These are phyloP conservation scores for Zeus faber DNA, from an alignment of 2,113 vertebrate species.

Conservation along the genomic window DNA sequence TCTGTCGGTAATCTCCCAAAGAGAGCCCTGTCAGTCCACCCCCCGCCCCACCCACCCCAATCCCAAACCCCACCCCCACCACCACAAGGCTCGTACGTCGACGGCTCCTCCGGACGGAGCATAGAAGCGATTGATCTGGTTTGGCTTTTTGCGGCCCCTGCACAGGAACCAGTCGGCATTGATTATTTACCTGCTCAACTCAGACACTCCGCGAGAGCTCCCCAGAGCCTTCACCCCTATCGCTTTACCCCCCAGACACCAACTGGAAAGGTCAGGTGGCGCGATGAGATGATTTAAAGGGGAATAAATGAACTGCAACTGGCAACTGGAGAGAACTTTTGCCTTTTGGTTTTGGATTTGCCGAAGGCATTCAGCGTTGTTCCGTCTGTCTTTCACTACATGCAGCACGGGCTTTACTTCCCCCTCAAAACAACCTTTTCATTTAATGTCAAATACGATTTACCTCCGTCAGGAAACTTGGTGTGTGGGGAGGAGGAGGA, in stretches of 20 bases:
- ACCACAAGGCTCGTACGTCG: constrained; percentile 28
- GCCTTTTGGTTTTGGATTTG: no score
- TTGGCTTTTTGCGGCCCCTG: constrained; percentile 59
- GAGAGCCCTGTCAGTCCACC: no score
- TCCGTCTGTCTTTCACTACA: no score
- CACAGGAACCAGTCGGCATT: constrained; percentile 57
- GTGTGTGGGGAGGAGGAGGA: background rate
- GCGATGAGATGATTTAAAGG: constrained; percentile 34
- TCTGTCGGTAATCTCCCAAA: background rate
- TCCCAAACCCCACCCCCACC: background rate
- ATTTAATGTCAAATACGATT: background rate
- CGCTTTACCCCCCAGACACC: constrained; percentile 35
- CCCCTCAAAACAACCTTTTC: background rate
- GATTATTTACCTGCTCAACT: constrained; percentile 64
- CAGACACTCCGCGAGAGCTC: constrained; percentile 44
- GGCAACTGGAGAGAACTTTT: no score
- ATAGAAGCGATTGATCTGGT: constrained; percentile 53
- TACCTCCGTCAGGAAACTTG: constrained; percentile 44
- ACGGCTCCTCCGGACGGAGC: constrained; percentile 23
- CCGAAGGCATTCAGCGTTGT: no score
- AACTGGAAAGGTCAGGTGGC: constrained; percentile 6
- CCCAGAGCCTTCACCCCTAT: constrained; percentile 35
- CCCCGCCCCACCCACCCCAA: no score
- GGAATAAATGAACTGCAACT: no score
- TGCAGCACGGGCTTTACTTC: no score